phyloP scores from a whole-genome alignment of 1,140 invertebrate species.

The Wiebesia pumilae region DNA sequence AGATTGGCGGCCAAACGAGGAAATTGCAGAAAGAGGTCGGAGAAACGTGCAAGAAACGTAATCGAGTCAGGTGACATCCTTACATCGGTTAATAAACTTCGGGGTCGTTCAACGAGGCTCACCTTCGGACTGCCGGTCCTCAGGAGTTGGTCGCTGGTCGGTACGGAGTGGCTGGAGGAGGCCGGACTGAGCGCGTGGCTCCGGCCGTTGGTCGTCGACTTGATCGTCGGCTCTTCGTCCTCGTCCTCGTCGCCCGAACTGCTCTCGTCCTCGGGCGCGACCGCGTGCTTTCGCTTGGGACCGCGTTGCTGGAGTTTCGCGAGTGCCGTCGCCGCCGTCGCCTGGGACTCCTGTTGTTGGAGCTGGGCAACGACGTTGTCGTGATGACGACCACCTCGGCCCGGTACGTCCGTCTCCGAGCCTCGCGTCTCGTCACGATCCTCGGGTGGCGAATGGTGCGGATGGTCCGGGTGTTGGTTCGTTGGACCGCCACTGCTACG shows the following conservation, averaged over 20 bases:
- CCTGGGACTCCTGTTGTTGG: slow-evolving; percentile 66
- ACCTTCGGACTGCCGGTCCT: slow-evolving; percentile 72
- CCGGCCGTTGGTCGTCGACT: slow-evolving; percentile 62
- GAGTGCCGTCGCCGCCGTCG: slow-evolving; percentile 47
- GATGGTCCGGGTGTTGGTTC: slow-evolving; percentile 76
- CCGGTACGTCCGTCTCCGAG: slow-evolving; percentile 72
- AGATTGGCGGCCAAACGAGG: too few species aligned
- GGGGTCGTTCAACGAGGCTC: slow-evolving; percentile 37
- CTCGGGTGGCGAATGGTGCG: slow-evolving; percentile 73
- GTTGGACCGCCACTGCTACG: slow-evolving; percentile 77
- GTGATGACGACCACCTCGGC: slow-evolving; percentile 74
- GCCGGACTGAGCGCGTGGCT: slow-evolving; percentile 78
- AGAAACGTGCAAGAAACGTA: neutral
- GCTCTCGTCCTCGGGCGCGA: slow-evolving; percentile 69
- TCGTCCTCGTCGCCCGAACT: slow-evolving; percentile 78
- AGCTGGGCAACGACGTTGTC: slow-evolving; percentile 75
- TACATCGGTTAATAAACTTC: neutral
- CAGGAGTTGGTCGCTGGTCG: slow-evolving; percentile 66
- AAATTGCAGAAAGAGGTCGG: too few species aligned
- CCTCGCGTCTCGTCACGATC: slow-evolving; percentile 76
- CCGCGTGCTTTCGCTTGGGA: slow-evolving; percentile 75
- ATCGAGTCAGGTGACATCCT: neutral
- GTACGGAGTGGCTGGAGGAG: slow-evolving; percentile 74
- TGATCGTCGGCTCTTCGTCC: slow-evolving; percentile 69
- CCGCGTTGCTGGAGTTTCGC: slow-evolving; percentile 60